Conservation (phyloP, 2,113 vertebrate genomes). For the Agapornis roseicollis region DNA sequence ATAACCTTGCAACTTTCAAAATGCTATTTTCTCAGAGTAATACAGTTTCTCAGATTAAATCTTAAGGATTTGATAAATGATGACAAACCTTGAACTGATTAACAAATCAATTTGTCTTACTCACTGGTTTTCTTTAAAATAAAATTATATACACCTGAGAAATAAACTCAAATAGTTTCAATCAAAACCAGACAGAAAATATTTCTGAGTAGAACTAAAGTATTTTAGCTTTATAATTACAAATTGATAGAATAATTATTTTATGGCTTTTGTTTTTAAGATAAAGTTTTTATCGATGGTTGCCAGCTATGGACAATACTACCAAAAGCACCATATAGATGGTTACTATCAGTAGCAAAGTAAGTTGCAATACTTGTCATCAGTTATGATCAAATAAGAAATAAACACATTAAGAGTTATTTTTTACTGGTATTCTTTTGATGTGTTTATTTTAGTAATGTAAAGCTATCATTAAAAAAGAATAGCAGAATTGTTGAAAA, state of each 20-base stretch:
- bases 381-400: background rate
- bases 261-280: background rate
- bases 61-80: background rate
- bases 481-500: background rate
- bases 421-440: background rate
- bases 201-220: background rate
- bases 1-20: background rate
- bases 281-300: background rate
- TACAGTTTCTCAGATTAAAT: background rate
- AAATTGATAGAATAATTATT: background rate
- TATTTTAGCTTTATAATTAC: background rate
- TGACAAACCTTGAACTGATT: background rate
- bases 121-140: background rate
- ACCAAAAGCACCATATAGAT: background rate
- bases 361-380: background rate
- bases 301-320: background rate
- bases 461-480: background rate
- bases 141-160: background rate
- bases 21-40: background rate
- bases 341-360: background rate
- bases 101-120: background rate
- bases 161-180: background rate
- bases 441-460: background rate
- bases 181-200: background rate
- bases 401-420: background rate